Evolutionary conservation across 2,888 invertebrate species (phyloP), one percentile per base, ranked within the genome.

Genomic region (Drosophila niveifrons): DNA sequence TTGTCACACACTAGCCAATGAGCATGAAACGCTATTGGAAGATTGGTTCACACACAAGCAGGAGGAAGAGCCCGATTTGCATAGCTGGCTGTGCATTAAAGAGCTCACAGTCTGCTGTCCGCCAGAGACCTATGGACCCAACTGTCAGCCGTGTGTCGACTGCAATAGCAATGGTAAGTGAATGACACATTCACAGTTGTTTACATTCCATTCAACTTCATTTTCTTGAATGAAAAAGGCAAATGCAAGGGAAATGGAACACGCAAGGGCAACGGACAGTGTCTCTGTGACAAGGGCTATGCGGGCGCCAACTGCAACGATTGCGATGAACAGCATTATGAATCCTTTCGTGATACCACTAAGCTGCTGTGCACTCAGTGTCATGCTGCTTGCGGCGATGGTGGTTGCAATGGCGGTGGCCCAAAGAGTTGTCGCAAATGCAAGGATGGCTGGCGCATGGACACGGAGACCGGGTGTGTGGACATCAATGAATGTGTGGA

Each of bases 191-290:
- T 28, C 8, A 23, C 23, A 23, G 9, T 2, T 3, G 10, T n/a
- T 46, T 18, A 18, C 23, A n/a, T n/a, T 0, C 23, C 17, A 36
- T 17, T 11, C 2, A 31, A 29, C 9, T 28, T 3, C 1, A 51
- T 9, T 57, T 41, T 17, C 13, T 36, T 4, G n/a, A 55, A 13
- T 36, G 6, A 36, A 15, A 47, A 4, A 90, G 91, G 91, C 3
- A 95, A 95, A 91, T 94, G 94, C 76, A 92, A 94, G 73, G 99
- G 99, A 0, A 95, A 95, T 72, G 99, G 99, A 0, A 98, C 98
- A 0, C 94, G 98, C 46, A 97, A 97, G 92, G 99, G 99, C 0
- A 97, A 96, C 89, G 99, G 99, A 0, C 95, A 96, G 70, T 99
- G 99, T 90, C 93, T 94, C 11, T 99, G 99, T 92, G 95, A 98